Evolutionary conservation across 2,113 vertebrate species (phyloP).

Genomic region (Meleagris gallopavo): DNA sequence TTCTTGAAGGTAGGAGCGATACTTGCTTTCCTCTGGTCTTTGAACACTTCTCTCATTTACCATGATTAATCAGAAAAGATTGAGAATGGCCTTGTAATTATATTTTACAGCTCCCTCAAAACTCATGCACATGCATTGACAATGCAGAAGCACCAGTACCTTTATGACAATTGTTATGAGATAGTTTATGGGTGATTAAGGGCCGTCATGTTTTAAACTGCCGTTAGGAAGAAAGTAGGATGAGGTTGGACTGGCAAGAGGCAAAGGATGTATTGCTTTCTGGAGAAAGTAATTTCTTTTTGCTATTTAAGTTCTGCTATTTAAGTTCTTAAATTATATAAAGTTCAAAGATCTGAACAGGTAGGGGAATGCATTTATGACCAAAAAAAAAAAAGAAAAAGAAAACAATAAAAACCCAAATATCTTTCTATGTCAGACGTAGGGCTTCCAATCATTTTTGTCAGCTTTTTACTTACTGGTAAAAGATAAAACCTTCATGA

Average conservation of each 20-base stretch:
- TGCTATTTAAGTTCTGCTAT: conserved; percentile 68
- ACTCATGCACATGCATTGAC: neutral
- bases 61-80: neutral
- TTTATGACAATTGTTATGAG: neutral
- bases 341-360: conserved; percentile 22
- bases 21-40: too few relatives aligned
- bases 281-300: conserved; percentile 25
- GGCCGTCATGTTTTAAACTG: neutral
- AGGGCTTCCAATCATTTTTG: neutral
- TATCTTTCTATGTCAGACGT: neutral
- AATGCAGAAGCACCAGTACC: neutral
- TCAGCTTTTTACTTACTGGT: neutral
- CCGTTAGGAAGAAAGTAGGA: neutral
- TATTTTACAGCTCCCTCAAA: neutral
- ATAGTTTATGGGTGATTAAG: neutral
- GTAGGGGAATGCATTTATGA: neutral
- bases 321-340: too few relatives aligned
- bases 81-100: neutral
- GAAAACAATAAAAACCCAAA: neutral
- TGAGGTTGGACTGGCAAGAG: neutral
- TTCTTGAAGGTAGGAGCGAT: too few relatives aligned
- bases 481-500: neutral
- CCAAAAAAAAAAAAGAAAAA: neutral
- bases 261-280: neutral
- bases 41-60: too few relatives aligned